phyloP scores from a whole-genome alignment of 2,888 invertebrate species.

The Sphaerophoria taeniata region DNA sequence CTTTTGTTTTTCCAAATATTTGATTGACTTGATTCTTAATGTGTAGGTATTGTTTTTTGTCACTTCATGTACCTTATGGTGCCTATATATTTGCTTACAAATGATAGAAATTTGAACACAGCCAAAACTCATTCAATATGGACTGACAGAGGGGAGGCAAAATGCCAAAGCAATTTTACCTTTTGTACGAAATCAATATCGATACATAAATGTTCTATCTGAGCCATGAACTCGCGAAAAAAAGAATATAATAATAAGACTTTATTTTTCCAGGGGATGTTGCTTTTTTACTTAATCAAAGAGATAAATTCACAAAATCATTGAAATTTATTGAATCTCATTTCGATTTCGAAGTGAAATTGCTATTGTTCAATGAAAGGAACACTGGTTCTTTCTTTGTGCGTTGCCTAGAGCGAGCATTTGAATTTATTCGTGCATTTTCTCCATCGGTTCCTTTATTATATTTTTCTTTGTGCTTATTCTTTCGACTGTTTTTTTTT shows the following conservation, averaged over 20 bases:
- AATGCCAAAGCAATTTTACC: conserved; percentile 1
- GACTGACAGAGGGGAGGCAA: no score
- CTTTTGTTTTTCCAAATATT: no score
- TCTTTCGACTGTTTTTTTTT: conserved; percentile 37
- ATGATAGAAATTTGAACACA: conserved; percentile 4
- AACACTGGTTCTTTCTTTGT: conserved; percentile 43
- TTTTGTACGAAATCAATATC: conserved; percentile 14
- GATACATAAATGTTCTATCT: conserved; percentile 1
- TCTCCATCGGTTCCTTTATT: conserved; percentile 42
- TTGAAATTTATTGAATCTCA: no score
- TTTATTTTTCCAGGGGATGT: conserved; percentile 19
- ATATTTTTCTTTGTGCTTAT: conserved; percentile 47
- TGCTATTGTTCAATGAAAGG: conserved; percentile 69
- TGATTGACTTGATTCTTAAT: no score
- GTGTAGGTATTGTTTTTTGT: conserved; percentile 11
- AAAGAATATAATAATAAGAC: conserved; percentile 21
- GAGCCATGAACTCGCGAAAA: conserved; percentile 28
- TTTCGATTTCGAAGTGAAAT: conserved; percentile 70
- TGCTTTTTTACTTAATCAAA: conserved; percentile 65
- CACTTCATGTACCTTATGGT: conserved; percentile 3
- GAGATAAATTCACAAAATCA: conserved; percentile 72
- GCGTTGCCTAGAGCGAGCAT: conserved; percentile 62
- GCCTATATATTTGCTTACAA: neutral
- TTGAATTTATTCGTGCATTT: conserved; percentile 62
- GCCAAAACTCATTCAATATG: neutral